Conservation (phyloP, 2,888 invertebrate species). For the Melangyna quadrimaculata region DNA sequence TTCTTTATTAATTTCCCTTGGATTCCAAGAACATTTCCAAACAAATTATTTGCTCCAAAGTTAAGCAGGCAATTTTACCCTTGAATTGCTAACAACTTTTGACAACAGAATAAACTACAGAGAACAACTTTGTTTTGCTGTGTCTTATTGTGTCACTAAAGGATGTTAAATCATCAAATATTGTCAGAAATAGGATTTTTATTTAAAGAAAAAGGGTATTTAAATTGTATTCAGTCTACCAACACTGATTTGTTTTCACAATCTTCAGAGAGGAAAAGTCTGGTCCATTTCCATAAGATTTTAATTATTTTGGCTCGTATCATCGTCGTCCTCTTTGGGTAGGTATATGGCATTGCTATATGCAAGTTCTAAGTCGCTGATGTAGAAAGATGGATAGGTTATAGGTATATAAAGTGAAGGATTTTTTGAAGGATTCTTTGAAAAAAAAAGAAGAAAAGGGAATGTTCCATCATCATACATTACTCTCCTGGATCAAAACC, state of each 20-base stretch:
- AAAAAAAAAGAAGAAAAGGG: constrained; percentile 8
- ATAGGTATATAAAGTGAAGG: background rate
- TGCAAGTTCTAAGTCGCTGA: background rate
- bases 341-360: background rate
- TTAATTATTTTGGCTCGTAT: constrained; percentile 56
- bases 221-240: background rate
- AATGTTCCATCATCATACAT: constrained; percentile 35
- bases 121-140: too few relatives aligned
- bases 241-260: background rate
- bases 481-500: constrained; percentile 17
- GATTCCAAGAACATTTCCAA: too few relatives aligned
- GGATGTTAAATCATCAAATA: too few relatives aligned
- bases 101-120: too few relatives aligned
- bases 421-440: background rate
- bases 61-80: too few relatives aligned
- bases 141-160: too few relatives aligned
- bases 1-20: too few relatives aligned
- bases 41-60: too few relatives aligned
- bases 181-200: background rate
- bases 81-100: too few relatives aligned
- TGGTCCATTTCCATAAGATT: constrained; percentile 42
- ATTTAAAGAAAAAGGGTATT: background rate
- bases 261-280: constrained; percentile 7
- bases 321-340: background rate
- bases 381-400: background rate